A percentile compares a stretch with the other conserved stretches of the same genome.
Conservation (phyloP, 1,140 invertebrate genomes). For the Bombus difficillimus region DNA sequence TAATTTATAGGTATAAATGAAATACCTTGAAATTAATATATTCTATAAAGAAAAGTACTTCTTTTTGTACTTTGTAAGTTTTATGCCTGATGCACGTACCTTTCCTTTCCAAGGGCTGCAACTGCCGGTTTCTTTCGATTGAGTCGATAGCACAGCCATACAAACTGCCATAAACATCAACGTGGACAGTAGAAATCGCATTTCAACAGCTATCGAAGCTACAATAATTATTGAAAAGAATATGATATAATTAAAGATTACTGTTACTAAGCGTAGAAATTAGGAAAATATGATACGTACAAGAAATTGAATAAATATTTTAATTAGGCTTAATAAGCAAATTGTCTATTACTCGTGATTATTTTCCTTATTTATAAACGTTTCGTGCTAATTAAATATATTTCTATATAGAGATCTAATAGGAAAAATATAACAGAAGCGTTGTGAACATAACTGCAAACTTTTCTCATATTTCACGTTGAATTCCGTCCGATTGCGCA, state of each 20-base stretch:
- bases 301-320: not conserved
- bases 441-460: constrained; percentile 15
- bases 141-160: not conserved
- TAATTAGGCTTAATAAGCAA: not conserved
- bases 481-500: constrained; percentile 14
- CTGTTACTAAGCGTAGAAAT: too few relatives aligned
- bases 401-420: not conserved
- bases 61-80: too few relatives aligned
- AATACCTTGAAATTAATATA: too few relatives aligned
- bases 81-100: constrained; percentile 39
- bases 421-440: not conserved
- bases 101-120: constrained; percentile 16
- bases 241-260: not conserved
- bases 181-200: constrained; percentile 29
- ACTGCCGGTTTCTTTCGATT: not conserved
- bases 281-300: not conserved
- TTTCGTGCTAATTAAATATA: not conserved
- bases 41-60: too few relatives aligned
- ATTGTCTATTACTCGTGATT: not conserved
- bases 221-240: not conserved
- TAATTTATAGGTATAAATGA: too few relatives aligned
- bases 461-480: constrained; percentile 23
- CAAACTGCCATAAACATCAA: constrained; percentile 19
- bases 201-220: not conserved
- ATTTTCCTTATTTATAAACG: not conserved